Evolutionary conservation across 1,140 invertebrate genomes (phyloP).

Genomic region (Druon quercuslanigerum): DNA sequence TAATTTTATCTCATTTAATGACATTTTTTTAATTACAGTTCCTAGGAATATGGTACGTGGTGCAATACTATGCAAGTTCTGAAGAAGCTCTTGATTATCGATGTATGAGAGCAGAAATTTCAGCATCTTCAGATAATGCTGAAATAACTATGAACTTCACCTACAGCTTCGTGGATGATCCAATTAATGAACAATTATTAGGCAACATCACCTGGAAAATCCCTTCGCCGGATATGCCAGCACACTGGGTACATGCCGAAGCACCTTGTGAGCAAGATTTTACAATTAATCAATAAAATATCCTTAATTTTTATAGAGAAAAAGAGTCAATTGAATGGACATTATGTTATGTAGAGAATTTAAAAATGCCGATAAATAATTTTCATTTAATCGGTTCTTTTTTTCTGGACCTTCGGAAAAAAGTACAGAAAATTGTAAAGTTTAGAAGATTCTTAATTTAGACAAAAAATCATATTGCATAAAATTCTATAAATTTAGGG

Average conservation of each 20-base stretch:
- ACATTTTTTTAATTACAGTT: constrained; percentile 76
- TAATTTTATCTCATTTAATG: constrained; percentile 27
- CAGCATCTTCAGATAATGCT: constrained; percentile 73
- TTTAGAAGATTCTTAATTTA: no score
- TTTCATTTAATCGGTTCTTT: no score
- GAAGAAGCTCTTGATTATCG: constrained; percentile 88
- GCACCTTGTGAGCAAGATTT: constrained; percentile 81
- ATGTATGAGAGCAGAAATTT: constrained; percentile 88
- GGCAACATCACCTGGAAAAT: constrained; percentile 92
- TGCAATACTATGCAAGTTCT: constrained; percentile 90
- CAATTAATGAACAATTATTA: constrained; percentile 83
- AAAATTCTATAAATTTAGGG: no score
- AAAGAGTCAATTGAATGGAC: no score
- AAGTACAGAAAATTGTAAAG: no score
- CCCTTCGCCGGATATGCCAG: constrained; percentile 81
- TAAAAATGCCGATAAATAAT: no score
- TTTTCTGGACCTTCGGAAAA: no score
- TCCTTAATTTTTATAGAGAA: constrained; percentile 2
- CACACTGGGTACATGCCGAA: constrained; percentile 90
- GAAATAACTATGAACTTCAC: constrained; percentile 90
- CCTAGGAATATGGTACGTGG: constrained; percentile 87
- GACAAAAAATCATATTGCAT: no score
- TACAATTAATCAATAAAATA: constrained; percentile 21
- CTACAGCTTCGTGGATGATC: constrained; percentile 89
- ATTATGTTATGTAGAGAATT: no score